These are phyloP conservation scores for Triplophysa tibetana DNA, from an alignment of 2,113 vertebrate genomes.

Conservation along the genomic window DNA sequence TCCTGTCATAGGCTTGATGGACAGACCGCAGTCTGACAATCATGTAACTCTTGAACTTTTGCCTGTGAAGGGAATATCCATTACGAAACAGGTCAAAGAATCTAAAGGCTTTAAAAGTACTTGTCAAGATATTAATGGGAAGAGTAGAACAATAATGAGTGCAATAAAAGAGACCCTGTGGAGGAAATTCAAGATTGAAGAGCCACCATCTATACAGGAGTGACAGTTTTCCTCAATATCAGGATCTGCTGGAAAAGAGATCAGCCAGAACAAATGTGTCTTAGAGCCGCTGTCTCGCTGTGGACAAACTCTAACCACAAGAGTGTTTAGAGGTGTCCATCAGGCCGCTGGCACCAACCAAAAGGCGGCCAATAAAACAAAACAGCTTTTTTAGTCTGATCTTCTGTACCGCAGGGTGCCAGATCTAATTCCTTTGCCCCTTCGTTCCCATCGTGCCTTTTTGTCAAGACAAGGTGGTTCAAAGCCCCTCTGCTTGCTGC, in stretches of 20 bases:
- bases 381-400: slow-evolving; percentile 20
- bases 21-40: background rate
- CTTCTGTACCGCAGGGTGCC: slow-evolving; percentile 7
- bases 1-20: background rate
- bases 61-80: background rate
- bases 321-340: slow-evolving; percentile 4
- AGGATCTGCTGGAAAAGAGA: slow-evolving; percentile 54
- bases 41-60: background rate
- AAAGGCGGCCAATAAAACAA: slow-evolving; percentile 14
- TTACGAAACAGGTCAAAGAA: slow-evolving; percentile 4
- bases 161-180: background rate
- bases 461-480: slow-evolving; percentile 13
- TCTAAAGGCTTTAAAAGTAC: background rate
- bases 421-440: slow-evolving; percentile 1
- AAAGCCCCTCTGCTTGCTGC: slow-evolving; percentile 3
- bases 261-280: slow-evolving; percentile 39
- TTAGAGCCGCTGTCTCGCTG: slow-evolving; percentile 45
- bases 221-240: slow-evolving; percentile 38
- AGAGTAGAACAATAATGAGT: background rate
- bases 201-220: background rate
- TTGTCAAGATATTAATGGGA: slow-evolving; percentile 1
- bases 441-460: background rate
- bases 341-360: slow-evolving; percentile 9
- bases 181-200: background rate
- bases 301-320: slow-evolving; percentile 52